These are phyloP conservation scores for Ephydatia muelleri DNA, from an alignment of 37 sponge, comb jelly and placozoan species.

Conservation along the genomic window DNA sequence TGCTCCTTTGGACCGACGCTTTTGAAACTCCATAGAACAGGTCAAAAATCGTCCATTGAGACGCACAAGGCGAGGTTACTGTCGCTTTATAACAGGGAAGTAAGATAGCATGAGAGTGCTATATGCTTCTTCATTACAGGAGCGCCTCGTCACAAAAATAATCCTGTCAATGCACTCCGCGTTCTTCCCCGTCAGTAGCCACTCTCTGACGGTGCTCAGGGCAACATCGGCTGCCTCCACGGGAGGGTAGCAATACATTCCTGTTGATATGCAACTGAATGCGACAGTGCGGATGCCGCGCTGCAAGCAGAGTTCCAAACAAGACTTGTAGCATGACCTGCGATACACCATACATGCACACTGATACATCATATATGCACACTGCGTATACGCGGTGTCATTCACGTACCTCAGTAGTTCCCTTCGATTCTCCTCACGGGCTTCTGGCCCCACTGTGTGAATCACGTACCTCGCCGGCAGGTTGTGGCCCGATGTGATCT, in stretches of 20 bases:
- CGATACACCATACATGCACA: not conserved
- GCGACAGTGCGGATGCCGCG: conserved; percentile 58
- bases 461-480: conserved; percentile 70
- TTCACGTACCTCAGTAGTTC: conserved; percentile 23
- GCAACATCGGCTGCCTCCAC: conserved; percentile 67
- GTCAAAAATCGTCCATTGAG: not conserved
- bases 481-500: conserved; percentile 66
- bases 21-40: not conserved
- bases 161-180: conserved; percentile 39
- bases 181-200: conserved; percentile 39
- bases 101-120: conserved; percentile 44
- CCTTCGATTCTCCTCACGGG: conserved; percentile 30
- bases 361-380: not conserved
- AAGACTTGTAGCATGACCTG: conserved; percentile 49
- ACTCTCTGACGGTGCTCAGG: conserved; percentile 34
- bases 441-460: conserved; percentile 80
- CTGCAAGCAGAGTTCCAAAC: conserved; percentile 29
- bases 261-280: conserved; percentile 75
- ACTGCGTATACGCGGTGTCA: not conserved
- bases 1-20: not conserved
- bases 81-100: conserved; percentile 50
- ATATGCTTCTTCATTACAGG: conserved; percentile 61
- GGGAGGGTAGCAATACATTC: conserved; percentile 55
- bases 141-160: conserved; percentile 53
- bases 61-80: not conserved